These are phyloP conservation scores for Xenus cinereus DNA, from an alignment of 2,113 vertebrate species.

Conservation along the genomic window DNA sequence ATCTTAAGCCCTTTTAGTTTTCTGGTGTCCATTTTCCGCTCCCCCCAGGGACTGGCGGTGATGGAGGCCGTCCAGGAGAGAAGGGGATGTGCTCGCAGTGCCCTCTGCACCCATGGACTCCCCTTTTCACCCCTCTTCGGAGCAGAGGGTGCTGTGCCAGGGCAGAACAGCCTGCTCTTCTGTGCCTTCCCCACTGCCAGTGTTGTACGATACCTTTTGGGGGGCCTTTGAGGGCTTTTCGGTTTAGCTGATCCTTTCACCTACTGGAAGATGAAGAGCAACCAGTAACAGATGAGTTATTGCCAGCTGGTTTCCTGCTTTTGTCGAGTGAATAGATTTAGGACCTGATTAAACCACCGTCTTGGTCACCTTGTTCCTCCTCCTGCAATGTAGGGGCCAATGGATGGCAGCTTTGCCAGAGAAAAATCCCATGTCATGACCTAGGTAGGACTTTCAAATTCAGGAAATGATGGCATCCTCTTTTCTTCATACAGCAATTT, in stretches of 20 bases:
- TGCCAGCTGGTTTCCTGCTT: not conserved
- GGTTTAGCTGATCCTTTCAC: not conserved
- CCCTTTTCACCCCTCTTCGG: not conserved
- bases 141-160: not conserved
- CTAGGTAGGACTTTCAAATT: not conserved
- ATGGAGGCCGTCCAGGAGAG: accelerated
- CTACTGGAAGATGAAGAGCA: not conserved
- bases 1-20: not conserved
- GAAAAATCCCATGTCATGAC: not conserved
- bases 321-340: not conserved
- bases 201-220: accelerated
- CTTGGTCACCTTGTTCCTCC: not conserved
- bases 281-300: not conserved
- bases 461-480: not conserved
- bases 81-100: too few relatives aligned
- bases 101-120: not conserved
- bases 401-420: not conserved
- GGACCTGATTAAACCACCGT: not conserved
- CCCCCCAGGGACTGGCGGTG: accelerated
- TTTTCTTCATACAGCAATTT: not conserved
- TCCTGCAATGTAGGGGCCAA: not conserved
- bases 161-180: not conserved
- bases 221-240: not conserved
- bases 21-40: not conserved
- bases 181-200: not conserved